A percentile compares a stretch with the other conserved stretches of the same genome.
Evolutionary conservation across 2,113 vertebrate species (phyloP).

Genomic region (Apodemus speciosus): DNA sequence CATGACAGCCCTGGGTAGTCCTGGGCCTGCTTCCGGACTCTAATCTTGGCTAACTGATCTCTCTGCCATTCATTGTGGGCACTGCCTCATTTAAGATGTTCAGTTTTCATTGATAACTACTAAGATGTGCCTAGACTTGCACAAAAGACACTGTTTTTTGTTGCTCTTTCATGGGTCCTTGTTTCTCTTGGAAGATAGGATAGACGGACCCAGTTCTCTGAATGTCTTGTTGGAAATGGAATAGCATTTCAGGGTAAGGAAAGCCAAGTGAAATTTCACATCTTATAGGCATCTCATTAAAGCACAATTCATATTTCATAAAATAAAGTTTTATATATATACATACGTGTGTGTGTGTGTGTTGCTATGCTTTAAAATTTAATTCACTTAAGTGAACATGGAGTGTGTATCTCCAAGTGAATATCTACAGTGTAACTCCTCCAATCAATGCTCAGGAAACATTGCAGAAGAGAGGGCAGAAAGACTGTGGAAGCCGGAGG

Average conservation of each 20-base stretch:
- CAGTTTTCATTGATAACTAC: background rate
- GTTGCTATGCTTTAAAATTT: background rate
- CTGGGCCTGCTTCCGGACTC: constrained; percentile 8
- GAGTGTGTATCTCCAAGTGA: background rate
- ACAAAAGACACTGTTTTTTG: background rate
- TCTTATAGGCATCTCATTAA: constrained; percentile 52
- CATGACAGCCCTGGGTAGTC: background rate
- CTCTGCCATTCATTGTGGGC: background rate
- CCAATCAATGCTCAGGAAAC: background rate
- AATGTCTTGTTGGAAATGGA: background rate
- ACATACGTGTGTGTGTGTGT: too few species aligned
- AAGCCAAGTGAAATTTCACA: constrained; percentile 11
- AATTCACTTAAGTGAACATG: background rate
- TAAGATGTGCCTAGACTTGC: background rate
- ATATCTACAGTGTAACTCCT: background rate
- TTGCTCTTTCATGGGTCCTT: background rate
- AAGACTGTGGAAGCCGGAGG: background rate
- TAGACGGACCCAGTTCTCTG: background rate
- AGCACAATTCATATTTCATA: constrained; percentile 73
- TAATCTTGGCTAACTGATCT: background rate
- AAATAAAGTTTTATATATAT: constrained; percentile 5
- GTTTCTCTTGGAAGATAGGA: background rate
- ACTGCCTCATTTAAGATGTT: background rate
- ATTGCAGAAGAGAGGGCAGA: background rate
- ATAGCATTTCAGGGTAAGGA: background rate